Evolutionary conservation across 2,797 vertebrate species (phyloP).

Genomic region (Cuculus canorus): DNA sequence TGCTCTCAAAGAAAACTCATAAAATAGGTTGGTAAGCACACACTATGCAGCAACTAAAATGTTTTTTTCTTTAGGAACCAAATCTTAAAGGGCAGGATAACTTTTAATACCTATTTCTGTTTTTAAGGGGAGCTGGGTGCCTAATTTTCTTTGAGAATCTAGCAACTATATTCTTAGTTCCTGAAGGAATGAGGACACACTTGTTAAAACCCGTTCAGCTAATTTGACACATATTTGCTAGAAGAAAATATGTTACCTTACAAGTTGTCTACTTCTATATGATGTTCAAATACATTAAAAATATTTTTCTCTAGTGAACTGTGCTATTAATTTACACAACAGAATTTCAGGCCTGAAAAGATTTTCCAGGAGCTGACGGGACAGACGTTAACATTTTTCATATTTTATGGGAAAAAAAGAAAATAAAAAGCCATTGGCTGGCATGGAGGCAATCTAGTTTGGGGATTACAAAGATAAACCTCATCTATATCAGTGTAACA

Average conservation of each 20-base stretch:
- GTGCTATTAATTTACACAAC: slow-evolving; percentile 53
- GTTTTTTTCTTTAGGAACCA: neutral
- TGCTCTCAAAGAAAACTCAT: neutral
- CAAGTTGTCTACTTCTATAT: slow-evolving; percentile 40
- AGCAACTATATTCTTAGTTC: neutral
- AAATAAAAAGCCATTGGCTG: neutral
- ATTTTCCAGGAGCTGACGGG: slow-evolving; percentile 1
- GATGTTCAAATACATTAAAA: slow-evolving; percentile 36
- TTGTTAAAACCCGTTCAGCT: slow-evolving; percentile 52
- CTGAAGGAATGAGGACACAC: slow-evolving; percentile 50
- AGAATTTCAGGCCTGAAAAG: slow-evolving; percentile 18
- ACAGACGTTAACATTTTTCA: slow-evolving; percentile 13
- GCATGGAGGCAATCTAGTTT: neutral
- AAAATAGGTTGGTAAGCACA: neutral
- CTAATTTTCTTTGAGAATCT: slow-evolving; percentile 24
- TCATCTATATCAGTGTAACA: neutral
- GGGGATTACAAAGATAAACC: slow-evolving; percentile 8
- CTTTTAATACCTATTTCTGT: neutral
- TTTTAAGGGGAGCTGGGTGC: neutral
- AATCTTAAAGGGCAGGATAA: neutral
- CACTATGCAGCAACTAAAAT: neutral
- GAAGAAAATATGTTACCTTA: slow-evolving; percentile 48
- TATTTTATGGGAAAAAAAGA: neutral
- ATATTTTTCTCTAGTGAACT: slow-evolving; percentile 29
- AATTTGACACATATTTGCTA: slow-evolving; percentile 49